Evolutionary conservation across 2,797 vertebrate species (phyloP).

Genomic region (Labeo calbasu): DNA sequence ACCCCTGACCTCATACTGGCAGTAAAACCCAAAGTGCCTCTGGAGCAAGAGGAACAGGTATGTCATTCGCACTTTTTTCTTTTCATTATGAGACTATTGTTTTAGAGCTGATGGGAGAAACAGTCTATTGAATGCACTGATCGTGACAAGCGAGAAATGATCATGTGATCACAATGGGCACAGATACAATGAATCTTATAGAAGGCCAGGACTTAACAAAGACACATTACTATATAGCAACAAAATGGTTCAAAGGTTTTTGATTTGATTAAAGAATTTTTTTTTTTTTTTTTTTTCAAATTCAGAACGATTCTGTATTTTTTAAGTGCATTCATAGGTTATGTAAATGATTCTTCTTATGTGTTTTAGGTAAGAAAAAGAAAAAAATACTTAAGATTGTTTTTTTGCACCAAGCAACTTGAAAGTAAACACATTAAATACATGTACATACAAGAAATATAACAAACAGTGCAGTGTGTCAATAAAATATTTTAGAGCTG

Average conservation of each 20-base stretch:
- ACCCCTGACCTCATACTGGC: constrained; percentile 89
- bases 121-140: not conserved
- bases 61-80: constrained; percentile 27
- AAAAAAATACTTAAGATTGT: too few species aligned
- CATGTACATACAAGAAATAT: not conserved
- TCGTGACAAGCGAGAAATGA: not conserved
- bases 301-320: not conserved
- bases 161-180: not conserved
- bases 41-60: constrained; percentile 76
- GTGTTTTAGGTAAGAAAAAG: not conserved
- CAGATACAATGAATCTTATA: too few species aligned
- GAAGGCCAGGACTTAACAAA: not conserved
- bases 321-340: not conserved
- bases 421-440: not conserved
- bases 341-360: not conserved
- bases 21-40: constrained; percentile 77
- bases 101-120: not conserved
- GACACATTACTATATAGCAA: not conserved
- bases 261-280: not conserved
- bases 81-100: not conserved
- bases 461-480: not conserved
- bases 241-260: not conserved
- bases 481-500: not conserved
- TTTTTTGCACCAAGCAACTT: not conserved
- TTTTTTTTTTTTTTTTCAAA: not conserved